Evolutionary conservation across 1,140 invertebrate genomes (phyloP).

Genomic region (Alviniconcha marisindica): DNA sequence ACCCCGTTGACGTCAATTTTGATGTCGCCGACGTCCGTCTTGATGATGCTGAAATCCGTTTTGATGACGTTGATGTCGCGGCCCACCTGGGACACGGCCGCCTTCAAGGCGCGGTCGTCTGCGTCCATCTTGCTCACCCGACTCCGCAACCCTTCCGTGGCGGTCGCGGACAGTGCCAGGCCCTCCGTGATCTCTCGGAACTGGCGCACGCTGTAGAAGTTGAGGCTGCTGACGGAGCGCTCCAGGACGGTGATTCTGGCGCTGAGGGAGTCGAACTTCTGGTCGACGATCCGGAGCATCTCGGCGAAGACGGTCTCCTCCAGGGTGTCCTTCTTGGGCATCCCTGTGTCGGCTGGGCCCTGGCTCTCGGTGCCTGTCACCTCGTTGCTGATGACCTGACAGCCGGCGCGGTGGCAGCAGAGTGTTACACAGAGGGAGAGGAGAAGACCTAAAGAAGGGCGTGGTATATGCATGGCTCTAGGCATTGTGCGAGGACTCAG

Average conservation of each 20-base stretch:
- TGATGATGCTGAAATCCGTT: background rate
- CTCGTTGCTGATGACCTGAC: background rate
- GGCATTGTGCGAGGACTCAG: background rate
- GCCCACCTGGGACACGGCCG: conserved; percentile 18
- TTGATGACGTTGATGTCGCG: conserved; percentile 30
- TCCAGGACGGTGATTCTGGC: conserved; percentile 53
- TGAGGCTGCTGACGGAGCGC: conserved; percentile 52
- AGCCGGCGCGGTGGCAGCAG: background rate
- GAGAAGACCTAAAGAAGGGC: background rate
- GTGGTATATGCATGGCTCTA: background rate
- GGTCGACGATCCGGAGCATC: conserved; percentile 56
- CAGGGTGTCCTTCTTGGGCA: conserved; percentile 30
- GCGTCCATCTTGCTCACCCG: conserved; percentile 26
- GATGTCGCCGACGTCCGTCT: conserved; percentile 1
- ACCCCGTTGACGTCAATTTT: background rate
- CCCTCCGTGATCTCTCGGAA: conserved; percentile 45
- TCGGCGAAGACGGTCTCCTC: conserved; percentile 53
- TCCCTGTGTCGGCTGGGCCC: background rate
- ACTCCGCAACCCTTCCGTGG: conserved; percentile 6
- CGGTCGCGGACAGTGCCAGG: conserved; percentile 19
- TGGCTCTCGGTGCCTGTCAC: background rate
- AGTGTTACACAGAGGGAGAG: too few species aligned
- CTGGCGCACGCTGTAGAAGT: conserved; percentile 58
- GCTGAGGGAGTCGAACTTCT: conserved; percentile 61
- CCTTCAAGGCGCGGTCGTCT: conserved; percentile 29